phyloP scores from a whole-genome alignment of 2,113 vertebrate genomes.

The Cranoglanis bouderius region DNA sequence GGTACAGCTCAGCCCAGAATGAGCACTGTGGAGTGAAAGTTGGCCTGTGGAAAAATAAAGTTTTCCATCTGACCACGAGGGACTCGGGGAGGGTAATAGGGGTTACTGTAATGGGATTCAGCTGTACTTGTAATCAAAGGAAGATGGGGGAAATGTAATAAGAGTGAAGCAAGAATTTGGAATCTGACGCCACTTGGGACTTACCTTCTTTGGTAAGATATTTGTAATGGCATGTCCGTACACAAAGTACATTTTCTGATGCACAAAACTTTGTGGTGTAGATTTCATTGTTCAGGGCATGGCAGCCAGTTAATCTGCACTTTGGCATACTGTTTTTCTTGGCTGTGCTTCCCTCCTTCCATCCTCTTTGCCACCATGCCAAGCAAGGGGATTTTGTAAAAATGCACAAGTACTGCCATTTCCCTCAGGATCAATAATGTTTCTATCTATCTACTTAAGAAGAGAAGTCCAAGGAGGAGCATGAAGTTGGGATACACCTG shows the following conservation, averaged over 20 bases:
- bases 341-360: not conserved
- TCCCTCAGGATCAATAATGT: not conserved
- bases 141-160: conserved; percentile 71
- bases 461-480: not conserved
- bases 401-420: not conserved
- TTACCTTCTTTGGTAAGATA: not conserved
- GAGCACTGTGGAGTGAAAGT: conserved; percentile 46
- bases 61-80: conserved; percentile 63
- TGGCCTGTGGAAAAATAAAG: conserved; percentile 54
- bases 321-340: not conserved
- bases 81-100: conserved; percentile 62
- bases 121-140: conserved; percentile 75
- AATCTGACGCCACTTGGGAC: conserved; percentile 1
- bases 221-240: not conserved
- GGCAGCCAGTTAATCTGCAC: not conserved
- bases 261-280: not conserved
- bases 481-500: not conserved
- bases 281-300: not conserved
- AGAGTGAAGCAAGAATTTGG: conserved; percentile 58
- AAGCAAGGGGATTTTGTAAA: not conserved
- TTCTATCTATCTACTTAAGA: not conserved
- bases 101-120: conserved; percentile 73
- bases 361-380: not conserved
- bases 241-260: not conserved
- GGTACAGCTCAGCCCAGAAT: conserved; percentile 38